These are phyloP conservation scores for Toxonevra muliebris DNA, from an alignment of 2,888 invertebrate genomes.

Conservation along the genomic window DNA sequence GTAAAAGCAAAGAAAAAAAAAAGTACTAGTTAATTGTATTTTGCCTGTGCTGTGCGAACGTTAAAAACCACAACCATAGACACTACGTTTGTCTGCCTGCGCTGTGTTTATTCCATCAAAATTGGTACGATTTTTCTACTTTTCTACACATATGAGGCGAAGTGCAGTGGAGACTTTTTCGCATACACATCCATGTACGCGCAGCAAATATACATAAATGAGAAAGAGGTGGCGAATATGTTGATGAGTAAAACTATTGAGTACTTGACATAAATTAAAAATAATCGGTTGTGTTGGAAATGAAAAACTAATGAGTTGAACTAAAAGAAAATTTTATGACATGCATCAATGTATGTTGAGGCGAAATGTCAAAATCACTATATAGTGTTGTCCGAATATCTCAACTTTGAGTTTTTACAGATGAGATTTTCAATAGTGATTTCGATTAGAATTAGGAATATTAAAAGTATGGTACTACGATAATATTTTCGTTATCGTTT, in stretches of 20 bases:
- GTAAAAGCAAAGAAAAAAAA: constrained; percentile 7
- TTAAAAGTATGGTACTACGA: too few relatives aligned
- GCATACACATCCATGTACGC: constrained; percentile 9
- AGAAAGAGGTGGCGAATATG: constrained; percentile 5
- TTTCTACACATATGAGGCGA: constrained; percentile 9
- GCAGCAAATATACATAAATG: not conserved
- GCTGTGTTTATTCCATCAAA: not conserved
- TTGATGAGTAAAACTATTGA: constrained; percentile 9
- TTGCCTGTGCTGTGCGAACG: constrained; percentile 12
- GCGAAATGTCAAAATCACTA: too few relatives aligned
- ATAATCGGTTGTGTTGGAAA: too few relatives aligned
- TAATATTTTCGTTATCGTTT: too few relatives aligned
- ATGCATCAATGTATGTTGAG: too few relatives aligned
- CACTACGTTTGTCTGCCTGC: constrained; percentile 18
- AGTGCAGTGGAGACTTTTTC: constrained; percentile 29
- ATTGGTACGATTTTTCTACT: constrained; percentile 9
- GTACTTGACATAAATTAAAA: not conserved
- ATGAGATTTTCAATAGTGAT: too few relatives aligned
- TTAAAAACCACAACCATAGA: constrained; percentile 23
- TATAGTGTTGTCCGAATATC: too few relatives aligned
- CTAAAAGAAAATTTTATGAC: too few relatives aligned
- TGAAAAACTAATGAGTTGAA: too few relatives aligned
- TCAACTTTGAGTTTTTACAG: too few relatives aligned
- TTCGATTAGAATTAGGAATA: too few relatives aligned
- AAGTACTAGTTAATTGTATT: constrained; percentile 17